These are phyloP conservation scores for Melanostoma scalare DNA, from an alignment of 2,888 invertebrate species.

Conservation along the genomic window DNA sequence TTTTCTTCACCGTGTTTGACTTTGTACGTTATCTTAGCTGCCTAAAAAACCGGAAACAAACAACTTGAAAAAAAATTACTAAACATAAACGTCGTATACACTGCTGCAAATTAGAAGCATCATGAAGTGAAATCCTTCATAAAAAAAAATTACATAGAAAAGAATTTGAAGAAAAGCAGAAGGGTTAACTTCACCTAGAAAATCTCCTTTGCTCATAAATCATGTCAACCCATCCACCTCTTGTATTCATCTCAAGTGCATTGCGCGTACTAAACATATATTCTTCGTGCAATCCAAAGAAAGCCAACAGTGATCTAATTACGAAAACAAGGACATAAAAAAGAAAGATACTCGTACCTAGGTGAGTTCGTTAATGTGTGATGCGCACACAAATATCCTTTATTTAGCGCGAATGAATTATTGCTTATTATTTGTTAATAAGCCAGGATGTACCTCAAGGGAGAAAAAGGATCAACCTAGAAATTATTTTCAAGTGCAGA, in stretches of 20 bases:
- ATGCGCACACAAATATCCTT: constrained; percentile 34
- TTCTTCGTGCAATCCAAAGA: constrained; percentile 34
- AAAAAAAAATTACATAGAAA: constrained; percentile 8
- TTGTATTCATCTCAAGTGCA: constrained; percentile 57
- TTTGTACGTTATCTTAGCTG: constrained; percentile 54
- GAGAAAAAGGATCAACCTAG: constrained; percentile 30
- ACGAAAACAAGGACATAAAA: constrained; percentile 48
- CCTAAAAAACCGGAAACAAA: constrained; percentile 71
- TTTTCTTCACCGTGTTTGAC: constrained; percentile 59
- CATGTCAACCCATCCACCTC: constrained; percentile 55
- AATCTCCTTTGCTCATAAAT: constrained; percentile 56
- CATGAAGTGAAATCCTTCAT: neutral
- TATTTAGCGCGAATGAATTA: constrained; percentile 67
- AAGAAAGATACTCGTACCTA: constrained; percentile 30
- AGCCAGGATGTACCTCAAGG: constrained; percentile 68
- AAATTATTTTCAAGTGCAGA: constrained; percentile 67
- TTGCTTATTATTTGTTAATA: constrained; percentile 73
- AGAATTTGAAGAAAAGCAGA: constrained; percentile 8
- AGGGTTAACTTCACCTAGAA: constrained; percentile 62
- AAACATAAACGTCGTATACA: constrained; percentile 21
- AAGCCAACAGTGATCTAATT: constrained; percentile 67
- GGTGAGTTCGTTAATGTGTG: constrained; percentile 16
- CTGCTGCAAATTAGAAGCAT: constrained; percentile 66
- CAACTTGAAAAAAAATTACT: constrained; percentile 58
- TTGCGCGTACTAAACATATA: constrained; percentile 21